Conservation (phyloP, 2,797 vertebrate genomes). For the Eleutherodactylus coqui region DNA sequence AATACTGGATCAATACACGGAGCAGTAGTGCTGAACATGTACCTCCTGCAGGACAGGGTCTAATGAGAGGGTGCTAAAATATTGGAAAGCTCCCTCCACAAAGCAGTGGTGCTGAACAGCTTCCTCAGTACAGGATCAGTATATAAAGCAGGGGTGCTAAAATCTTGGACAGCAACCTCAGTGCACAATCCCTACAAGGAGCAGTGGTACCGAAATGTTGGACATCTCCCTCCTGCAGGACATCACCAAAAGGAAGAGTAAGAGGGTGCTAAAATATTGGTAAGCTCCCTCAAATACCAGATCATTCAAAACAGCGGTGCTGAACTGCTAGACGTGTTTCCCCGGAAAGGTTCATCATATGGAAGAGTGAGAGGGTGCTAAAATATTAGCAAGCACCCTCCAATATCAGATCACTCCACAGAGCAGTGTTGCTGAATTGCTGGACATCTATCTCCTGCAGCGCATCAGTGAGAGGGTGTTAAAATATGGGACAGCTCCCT, state of each 20-base stretch:
- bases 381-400: not conserved
- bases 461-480: too few relatives aligned
- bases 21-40: not conserved
- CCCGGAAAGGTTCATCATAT: not conserved
- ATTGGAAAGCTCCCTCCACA: not conserved
- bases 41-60: too few relatives aligned
- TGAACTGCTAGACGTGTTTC: too few relatives aligned
- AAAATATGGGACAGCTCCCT: slow-evolving; percentile 67
- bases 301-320: too few relatives aligned
- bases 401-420: not conserved
- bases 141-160: not conserved
- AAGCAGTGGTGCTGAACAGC: not conserved
- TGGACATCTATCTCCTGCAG: not conserved
- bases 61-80: not conserved
- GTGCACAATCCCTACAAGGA: not conserved
- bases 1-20: too few relatives aligned
- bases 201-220: not conserved
- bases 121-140: not conserved
- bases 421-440: not conserved
- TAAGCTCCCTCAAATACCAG: too few relatives aligned
- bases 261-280: not conserved
- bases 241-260: not conserved
- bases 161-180: not conserved
- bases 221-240: not conserved
- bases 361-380: not conserved